Base-by-base conservation (phyloP, 2,797 vertebrate species). In the Oreortyx pictus region DNA sequence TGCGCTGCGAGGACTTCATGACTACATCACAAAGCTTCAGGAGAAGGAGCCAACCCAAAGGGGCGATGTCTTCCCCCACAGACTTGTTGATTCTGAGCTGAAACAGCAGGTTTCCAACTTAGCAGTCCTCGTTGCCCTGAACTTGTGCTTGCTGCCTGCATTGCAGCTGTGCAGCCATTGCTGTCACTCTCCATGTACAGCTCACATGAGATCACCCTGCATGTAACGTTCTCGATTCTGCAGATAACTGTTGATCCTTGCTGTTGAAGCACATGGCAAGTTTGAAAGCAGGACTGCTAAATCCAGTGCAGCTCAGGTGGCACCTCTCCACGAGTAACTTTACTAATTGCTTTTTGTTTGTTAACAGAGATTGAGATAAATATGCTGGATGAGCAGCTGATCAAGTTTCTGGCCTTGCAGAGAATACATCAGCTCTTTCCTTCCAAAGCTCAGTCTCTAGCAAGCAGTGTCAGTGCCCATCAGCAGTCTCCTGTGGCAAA, bases 391-490 rank as follows among this genome's bases (percentile, higher is more conserved):
- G 97, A 98, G 94, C 98, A 98, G 95, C 98, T 99, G 97, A 98
- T 99, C 97, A 99, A 99, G 97, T 98, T 99, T 94, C 97, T 99
- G 97, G 99, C 99, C 88, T 98, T 99, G 98, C 99, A 99, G 97
- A 98, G 99, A 98, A 99, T 99, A 97, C 99, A 99, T 97, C 99
- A 99, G 98, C 98, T 99, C 82, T 99, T 99, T 90, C 98, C 99
- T 59, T 98, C 98, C 81, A 99, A 98, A 98, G 96, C 96, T n/a
- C 97, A 98, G 92, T 92, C 97, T 88, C 94, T 98, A 96, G 94
- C 91, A 0, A 96, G 97, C 98, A 97, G 82, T 93, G 91, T 92
- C 54, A 91, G 96, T 91, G 90, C 98, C 93, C 97, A 97, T 80
- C 95, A 97, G 73, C 96, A 97, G 16, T 97, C 98, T 96, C 96